These are phyloP conservation scores for Rhynchonycteris naso DNA, from an alignment of 2,797 vertebrate genomes.

Conservation along the genomic window DNA sequence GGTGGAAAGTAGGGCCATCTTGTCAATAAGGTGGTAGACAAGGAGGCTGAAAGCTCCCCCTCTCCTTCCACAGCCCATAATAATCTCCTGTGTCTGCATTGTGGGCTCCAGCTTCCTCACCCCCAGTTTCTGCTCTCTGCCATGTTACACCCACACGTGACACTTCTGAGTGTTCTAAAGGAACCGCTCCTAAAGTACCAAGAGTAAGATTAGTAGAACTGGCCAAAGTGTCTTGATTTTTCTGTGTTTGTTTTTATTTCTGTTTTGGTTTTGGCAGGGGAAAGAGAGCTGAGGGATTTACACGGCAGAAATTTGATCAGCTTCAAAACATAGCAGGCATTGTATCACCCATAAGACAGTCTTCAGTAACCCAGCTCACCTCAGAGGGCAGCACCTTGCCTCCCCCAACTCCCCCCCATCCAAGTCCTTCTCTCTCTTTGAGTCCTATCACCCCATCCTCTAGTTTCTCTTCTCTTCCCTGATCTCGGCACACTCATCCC, in stretches of 20 bases:
- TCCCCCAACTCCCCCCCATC: background rate
- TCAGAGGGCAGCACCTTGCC: rapidly evolving
- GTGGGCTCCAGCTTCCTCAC: background rate
- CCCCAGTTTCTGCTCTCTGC: background rate
- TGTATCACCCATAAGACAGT: background rate
- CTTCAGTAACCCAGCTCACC: rapidly evolving
- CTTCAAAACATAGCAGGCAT: background rate
- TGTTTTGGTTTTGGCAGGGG: background rate
- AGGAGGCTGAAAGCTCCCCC: background rate
- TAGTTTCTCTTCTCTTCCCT: background rate
- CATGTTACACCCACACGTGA: background rate
- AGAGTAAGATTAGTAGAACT: background rate
- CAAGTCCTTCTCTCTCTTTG: background rate
- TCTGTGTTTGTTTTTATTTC: background rate
- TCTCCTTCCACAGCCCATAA: background rate
- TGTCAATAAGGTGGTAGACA: background rate
- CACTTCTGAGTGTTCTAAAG: background rate
- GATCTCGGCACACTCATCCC: background rate
- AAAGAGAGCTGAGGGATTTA: background rate
- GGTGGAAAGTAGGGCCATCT: background rate
- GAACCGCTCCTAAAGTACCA: background rate
- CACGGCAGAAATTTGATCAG: background rate
- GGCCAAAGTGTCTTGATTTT: background rate
- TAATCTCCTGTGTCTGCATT: background rate
- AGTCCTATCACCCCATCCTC: background rate